phyloP scores from a whole-genome alignment of 92 coral and sea anemone genomes.

The Epizoanthus scotinus region DNA sequence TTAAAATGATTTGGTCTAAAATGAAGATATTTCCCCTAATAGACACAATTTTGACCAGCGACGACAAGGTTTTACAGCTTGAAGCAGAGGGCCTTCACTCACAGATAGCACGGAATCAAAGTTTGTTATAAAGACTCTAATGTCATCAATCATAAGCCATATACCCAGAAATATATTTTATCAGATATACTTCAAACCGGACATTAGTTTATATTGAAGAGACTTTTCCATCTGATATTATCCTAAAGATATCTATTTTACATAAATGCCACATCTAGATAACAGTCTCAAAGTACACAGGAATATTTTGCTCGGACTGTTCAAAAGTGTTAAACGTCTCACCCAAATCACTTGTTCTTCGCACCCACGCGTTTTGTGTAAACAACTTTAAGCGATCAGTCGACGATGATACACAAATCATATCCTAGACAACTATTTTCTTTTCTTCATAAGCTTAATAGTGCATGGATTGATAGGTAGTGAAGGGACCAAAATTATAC shows the following conservation, averaged over 20 bases:
- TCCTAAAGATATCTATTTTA: constrained; percentile 33
- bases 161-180: constrained; percentile 34
- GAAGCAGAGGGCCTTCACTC: constrained; percentile 21
- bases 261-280: constrained; percentile 8
- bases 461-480: not conserved
- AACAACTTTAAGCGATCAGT: constrained; percentile 34
- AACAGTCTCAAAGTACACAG: not conserved
- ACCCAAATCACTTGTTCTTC: constrained; percentile 9
- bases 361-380: constrained; percentile 17
- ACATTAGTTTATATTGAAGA: constrained; percentile 43
- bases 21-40: constrained; percentile 28
- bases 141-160: constrained; percentile 32
- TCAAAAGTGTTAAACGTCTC: constrained; percentile 2
- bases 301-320: not conserved
- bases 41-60: constrained; percentile 19
- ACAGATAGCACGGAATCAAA: constrained; percentile 31
- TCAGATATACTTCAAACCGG: constrained; percentile 44
- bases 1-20: not conserved
- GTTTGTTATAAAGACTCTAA: constrained; percentile 34
- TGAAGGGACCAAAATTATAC: not conserved
- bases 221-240: constrained; percentile 21
- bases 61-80: constrained; percentile 36
- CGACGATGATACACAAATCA: constrained; percentile 31
- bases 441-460: constrained; percentile 12
- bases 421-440: constrained; percentile 15